Evolutionary conservation across 2,113 vertebrate species (phyloP).

Genomic region (Neodon shergylaensis): DNA sequence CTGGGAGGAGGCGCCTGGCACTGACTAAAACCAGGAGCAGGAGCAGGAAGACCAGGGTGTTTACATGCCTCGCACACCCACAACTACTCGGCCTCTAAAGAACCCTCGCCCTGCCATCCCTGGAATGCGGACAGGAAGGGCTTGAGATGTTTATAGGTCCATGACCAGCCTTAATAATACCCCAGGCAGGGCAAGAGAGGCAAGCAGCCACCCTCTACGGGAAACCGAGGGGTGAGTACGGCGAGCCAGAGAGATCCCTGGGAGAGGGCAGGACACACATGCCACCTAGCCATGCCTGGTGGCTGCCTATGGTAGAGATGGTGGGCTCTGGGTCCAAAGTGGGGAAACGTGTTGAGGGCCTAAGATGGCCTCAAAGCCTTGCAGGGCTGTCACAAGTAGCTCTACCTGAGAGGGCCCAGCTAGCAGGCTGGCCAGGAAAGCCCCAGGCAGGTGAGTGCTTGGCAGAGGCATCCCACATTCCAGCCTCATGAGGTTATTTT

Average conservation of each 20-base stretch:
- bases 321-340: background rate
- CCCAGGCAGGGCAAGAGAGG: background rate
- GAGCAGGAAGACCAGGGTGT: background rate
- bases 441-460: background rate
- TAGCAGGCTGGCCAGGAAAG: background rate
- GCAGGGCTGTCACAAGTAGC: background rate
- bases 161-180: background rate
- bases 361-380: background rate
- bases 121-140: conserved; percentile 66
- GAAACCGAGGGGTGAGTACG: conserved; percentile 7
- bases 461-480: background rate
- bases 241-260: background rate
- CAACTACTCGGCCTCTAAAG: conserved; percentile 1
- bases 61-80: background rate
- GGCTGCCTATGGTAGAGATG: background rate
- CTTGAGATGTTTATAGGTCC: conserved; percentile 39
- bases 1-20: too few relatives aligned
- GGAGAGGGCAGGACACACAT: background rate
- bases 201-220: background rate
- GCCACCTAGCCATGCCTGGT: background rate
- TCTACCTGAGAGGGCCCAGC: background rate
- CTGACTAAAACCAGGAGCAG: background rate
- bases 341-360: too few relatives aligned
- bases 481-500: background rate
- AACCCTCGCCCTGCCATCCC: background rate